phyloP scores from a whole-genome alignment of 1,140 invertebrate species.

The Pogonognathellus flavescens region DNA sequence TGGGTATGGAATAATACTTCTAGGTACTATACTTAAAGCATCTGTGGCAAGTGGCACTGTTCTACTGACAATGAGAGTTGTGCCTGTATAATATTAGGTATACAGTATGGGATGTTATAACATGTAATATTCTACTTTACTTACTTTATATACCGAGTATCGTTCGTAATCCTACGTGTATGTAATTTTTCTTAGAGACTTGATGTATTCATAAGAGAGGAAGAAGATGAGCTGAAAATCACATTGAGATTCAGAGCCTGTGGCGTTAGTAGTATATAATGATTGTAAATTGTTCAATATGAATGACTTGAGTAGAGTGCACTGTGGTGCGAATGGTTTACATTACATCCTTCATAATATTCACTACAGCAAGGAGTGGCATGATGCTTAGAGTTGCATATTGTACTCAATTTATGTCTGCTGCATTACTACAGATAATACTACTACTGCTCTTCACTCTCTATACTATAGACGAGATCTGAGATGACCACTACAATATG shows the following conservation, averaged over 20 bases:
- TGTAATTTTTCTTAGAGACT: slow-evolving; percentile 17
- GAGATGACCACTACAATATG: too few species aligned
- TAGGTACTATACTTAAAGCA: background rate
- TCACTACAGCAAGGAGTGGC: background rate
- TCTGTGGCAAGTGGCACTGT: slow-evolving; percentile 1
- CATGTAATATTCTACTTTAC: background rate
- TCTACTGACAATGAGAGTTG: background rate
- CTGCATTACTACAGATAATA: too few species aligned
- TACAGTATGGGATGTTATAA: background rate
- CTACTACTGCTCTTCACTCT: too few species aligned
- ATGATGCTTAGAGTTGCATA: too few species aligned
- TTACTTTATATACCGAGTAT: background rate
- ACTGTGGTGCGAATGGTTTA: background rate
- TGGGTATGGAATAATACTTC: too few species aligned
- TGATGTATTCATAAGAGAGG: slow-evolving; percentile 26
- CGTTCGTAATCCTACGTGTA: background rate
- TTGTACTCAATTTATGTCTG: too few species aligned
- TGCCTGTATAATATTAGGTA: background rate
- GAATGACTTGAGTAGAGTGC: slow-evolving; percentile 26
- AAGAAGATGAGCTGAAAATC: slow-evolving; percentile 19
- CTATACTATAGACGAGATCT: too few species aligned
- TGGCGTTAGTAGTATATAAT: slow-evolving; percentile 42
- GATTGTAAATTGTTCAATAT: slow-evolving; percentile 47
- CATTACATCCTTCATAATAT: background rate
- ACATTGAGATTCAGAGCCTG: slow-evolving; percentile 35